These are phyloP conservation scores for Limnephilus auricula DNA, from an alignment of 2,888 invertebrate genomes.

Conservation along the genomic window DNA sequence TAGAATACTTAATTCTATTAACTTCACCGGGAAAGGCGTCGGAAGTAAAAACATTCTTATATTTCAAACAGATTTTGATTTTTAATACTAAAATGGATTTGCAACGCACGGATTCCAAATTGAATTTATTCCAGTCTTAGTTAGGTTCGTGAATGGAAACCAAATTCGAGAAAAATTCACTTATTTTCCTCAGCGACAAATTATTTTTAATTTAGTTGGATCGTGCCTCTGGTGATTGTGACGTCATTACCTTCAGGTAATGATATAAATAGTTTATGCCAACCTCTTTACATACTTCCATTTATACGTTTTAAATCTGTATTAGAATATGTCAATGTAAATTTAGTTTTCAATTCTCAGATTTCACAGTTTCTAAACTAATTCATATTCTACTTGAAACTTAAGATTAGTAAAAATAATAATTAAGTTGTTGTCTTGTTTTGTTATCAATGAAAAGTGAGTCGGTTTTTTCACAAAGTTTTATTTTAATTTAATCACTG, in stretches of 20 bases:
- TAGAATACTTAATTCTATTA: not conserved
- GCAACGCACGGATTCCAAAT: not conserved
- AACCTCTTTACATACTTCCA: not conserved
- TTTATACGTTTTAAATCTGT: not conserved
- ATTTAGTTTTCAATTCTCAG: not conserved
- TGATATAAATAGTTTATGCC: not conserved
- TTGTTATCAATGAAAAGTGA: not conserved
- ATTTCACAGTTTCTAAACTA: not conserved
- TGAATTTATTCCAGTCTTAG: not conserved
- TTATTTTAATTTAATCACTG: no score
- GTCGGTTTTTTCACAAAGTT: not conserved
- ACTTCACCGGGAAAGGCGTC: not conserved
- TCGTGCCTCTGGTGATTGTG: not conserved
- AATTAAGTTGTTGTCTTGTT: no score
- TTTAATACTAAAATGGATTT: not conserved
- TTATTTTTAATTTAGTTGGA: not conserved
- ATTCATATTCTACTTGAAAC: not conserved
- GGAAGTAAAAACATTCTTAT: not conserved
- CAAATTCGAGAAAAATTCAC: not conserved
- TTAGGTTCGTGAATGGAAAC: not conserved
- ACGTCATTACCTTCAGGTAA: not conserved
- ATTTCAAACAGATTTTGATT: not conserved
- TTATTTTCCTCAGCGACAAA: not conserved
- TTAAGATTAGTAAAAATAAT: not conserved
- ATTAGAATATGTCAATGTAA: not conserved